These are phyloP conservation scores for Lithosia quadra DNA, from an alignment of 2,888 invertebrate genomes.

Conservation along the genomic window DNA sequence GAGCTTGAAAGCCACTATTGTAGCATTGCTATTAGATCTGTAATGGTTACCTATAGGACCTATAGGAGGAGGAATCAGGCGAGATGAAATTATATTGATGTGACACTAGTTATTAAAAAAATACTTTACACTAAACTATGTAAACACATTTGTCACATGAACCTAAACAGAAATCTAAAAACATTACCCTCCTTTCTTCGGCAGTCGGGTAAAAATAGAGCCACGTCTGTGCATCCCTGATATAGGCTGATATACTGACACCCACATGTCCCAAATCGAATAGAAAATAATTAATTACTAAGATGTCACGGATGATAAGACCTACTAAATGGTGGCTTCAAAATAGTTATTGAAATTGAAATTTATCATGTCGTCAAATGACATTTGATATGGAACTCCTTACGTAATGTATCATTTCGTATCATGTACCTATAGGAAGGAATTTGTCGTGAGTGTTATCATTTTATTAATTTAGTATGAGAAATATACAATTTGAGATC, in stretches of 20 bases:
- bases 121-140: too few relatives aligned
- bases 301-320: not conserved
- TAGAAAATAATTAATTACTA: not conserved
- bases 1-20: too few relatives aligned
- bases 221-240: not conserved
- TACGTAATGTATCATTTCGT: not conserved
- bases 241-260: not conserved
- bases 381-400: not conserved
- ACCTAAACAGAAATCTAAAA: not conserved
- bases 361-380: not conserved
- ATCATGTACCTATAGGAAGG: not conserved
- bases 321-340: not conserved
- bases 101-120: too few relatives aligned
- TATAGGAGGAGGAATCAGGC: too few relatives aligned
- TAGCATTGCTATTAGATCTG: too few relatives aligned
- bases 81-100: too few relatives aligned
- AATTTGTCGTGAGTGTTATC: not conserved
- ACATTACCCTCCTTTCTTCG: too few relatives aligned
- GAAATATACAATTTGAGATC: not conserved
- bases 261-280: not conserved
- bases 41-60: too few relatives aligned
- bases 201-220: too few relatives aligned
- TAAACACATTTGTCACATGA: not conserved
- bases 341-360: not conserved
- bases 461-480: too few relatives aligned